A percentile compares a stretch with the other conserved stretches of the same genome.
Evolutionary conservation across 2,888 invertebrate genomes (phyloP).

Genomic region (Allophyes oxyacanthae): DNA sequence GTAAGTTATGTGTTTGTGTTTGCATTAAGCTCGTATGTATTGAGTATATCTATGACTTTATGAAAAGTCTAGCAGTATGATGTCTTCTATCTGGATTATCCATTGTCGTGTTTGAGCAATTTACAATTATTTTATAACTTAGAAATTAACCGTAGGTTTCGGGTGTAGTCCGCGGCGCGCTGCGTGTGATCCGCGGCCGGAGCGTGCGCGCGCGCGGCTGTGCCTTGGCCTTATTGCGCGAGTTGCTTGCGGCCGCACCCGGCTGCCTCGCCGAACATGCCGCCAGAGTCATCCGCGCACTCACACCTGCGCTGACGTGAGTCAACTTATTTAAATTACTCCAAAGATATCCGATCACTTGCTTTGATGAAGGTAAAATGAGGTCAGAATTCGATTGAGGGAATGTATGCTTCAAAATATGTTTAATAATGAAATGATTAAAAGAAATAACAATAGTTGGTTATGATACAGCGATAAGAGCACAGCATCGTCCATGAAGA

Average conservation of each 20-base stretch:
- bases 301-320: slow-evolving; percentile 94
- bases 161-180: slow-evolving; percentile 95
- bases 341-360: too few relatives aligned
- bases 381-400: too few relatives aligned
- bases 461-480: slow-evolving; percentile 93
- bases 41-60: too few relatives aligned
- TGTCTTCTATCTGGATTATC: too few relatives aligned
- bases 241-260: slow-evolving; percentile 96
- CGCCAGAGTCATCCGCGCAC: slow-evolving; percentile 95
- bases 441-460: too few relatives aligned
- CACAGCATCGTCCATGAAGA: slow-evolving; percentile 99
- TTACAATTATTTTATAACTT: too few relatives aligned
- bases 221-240: slow-evolving; percentile 96
- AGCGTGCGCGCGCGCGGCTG: slow-evolving; percentile 92
- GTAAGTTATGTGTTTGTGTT: slow-evolving; percentile 58
- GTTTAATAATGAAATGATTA: too few relatives aligned
- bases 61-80: too few relatives aligned
- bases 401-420: too few relatives aligned
- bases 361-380: too few relatives aligned
- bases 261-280: slow-evolving; percentile 96
- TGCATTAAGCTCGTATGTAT: too few relatives aligned
- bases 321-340: slow-evolving; percentile 34
- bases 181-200: slow-evolving; percentile 95
- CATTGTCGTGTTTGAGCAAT: too few relatives aligned
- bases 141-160: slow-evolving; percentile 64